phyloP scores from a whole-genome alignment of 1,140 invertebrate species.

The Anadara kagoshimensis region DNA sequence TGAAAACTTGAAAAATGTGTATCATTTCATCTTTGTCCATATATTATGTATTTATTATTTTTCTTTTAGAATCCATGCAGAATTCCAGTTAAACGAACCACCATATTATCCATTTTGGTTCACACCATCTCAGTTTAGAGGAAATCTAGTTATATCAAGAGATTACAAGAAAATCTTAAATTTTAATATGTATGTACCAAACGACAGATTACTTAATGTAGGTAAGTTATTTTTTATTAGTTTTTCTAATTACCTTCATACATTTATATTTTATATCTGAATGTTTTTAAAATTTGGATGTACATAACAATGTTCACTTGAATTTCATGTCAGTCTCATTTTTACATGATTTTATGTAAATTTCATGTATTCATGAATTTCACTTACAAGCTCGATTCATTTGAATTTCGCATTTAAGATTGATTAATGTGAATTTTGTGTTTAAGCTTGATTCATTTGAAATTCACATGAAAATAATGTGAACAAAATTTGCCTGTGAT shows the following conservation, averaged over 20 bases:
- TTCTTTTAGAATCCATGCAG: conserved; percentile 72
- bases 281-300: not conserved
- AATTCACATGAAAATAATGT: too few relatives aligned
- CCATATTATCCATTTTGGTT: conserved; percentile 74
- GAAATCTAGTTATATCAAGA: conserved; percentile 61
- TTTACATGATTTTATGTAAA: too few relatives aligned
- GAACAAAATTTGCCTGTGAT: too few relatives aligned
- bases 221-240: conserved; percentile 55
- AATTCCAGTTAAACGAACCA: conserved; percentile 74
- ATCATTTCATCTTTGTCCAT: too few relatives aligned
- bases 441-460: too few relatives aligned
- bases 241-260: not conserved
- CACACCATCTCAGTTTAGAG: conserved; percentile 73
- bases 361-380: too few relatives aligned
- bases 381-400: too few relatives aligned
- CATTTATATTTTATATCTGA: not conserved
- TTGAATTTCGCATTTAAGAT: too few relatives aligned
- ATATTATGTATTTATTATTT: conserved; percentile 1
- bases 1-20: too few relatives aligned
- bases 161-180: conserved; percentile 60
- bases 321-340: not conserved
- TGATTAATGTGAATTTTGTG: too few relatives aligned
- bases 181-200: conserved; percentile 70
- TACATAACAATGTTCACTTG: not conserved
- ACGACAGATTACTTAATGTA: conserved; percentile 69